Evolutionary conservation across 2,113 vertebrate species (phyloP).

Genomic region (Camelus bactrianus): DNA sequence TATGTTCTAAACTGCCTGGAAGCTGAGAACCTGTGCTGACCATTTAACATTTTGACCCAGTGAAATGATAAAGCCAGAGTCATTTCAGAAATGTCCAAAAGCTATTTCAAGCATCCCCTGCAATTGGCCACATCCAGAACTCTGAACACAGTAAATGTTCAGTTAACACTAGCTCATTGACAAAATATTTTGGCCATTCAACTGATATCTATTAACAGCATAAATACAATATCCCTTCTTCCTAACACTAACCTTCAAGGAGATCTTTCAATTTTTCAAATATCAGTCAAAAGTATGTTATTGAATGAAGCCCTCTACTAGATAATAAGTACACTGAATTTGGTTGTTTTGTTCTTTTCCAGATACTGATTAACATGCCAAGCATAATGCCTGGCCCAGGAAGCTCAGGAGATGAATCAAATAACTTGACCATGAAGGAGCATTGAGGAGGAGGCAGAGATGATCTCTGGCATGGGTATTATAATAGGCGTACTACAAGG

Average conservation of each 20-base stretch:
- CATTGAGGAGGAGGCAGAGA: background rate
- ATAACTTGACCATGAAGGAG: background rate
- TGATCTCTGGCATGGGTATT: background rate
- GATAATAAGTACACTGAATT: background rate
- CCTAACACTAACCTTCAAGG: background rate
- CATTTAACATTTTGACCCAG: no score
- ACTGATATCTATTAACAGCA: background rate
- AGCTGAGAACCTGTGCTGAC: no score
- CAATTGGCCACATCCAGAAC: no score
- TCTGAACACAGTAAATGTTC: no score
- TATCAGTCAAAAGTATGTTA: background rate
- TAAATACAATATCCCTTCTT: background rate
- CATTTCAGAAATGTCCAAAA: no score
- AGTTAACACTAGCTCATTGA: background rate
- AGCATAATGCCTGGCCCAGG: background rate
- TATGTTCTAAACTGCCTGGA: no score
- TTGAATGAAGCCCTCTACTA: background rate
- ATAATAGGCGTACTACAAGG: background rate
- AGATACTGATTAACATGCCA: background rate
- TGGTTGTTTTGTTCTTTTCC: background rate
- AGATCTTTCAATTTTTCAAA: conserved; percentile 26
- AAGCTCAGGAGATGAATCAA: conserved; percentile 14
- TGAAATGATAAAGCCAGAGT: no score
- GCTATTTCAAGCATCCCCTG: no score
- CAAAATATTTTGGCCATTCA: conserved; percentile 17